Evolutionary conservation across 2,888 invertebrate genomes (phyloP), one percentile per base, ranked within the genome.

Genomic region (Calliphora vomitoria): DNA sequence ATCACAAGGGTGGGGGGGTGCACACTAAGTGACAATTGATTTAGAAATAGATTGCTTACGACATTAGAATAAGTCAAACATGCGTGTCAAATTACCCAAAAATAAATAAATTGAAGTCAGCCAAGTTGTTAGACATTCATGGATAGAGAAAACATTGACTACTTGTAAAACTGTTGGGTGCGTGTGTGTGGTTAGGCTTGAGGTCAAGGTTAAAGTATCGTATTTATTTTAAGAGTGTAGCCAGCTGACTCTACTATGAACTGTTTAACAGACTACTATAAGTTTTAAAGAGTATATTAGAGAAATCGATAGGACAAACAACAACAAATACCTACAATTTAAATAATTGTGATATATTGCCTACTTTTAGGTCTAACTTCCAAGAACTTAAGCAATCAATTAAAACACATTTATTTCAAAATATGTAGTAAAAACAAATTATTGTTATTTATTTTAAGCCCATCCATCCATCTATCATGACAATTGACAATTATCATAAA

Each of bases 211-310:
- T 75, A 31, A 69, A 50, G 1, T 68, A 4, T 69, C 58, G 62
- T 81, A 72, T 72, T 64, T 72, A 64, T 55, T 81, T 81, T 81
- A 72, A 53, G 53, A 25, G 11, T 18, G 58, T 25, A 53, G 64
- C 13, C 64, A 64, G 20, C 13, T 64, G 31, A 53, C 25, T 55
- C 50, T 60, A 13, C 8, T n/a, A 35, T 53, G 31, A 62, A 25
- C 64, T 64, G 11, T 41, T 8, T 41, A 11, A 41, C 8, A 41
- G 25, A 41, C 41, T 41, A 41, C 25, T 1, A 25, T 25, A 25
- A 25, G 25, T 25, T 25, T 25, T 1, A 41, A 41, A 10, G 11
- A 41, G 11, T 41, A 41, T 8, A 41, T 41, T 10, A 41, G 11
- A 10, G 8, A 64, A 35, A 64, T 41, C 41, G 20, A 53, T 66